phyloP scores from a whole-genome alignment of 2,113 vertebrate species.

The Neogobius melanostomus region DNA sequence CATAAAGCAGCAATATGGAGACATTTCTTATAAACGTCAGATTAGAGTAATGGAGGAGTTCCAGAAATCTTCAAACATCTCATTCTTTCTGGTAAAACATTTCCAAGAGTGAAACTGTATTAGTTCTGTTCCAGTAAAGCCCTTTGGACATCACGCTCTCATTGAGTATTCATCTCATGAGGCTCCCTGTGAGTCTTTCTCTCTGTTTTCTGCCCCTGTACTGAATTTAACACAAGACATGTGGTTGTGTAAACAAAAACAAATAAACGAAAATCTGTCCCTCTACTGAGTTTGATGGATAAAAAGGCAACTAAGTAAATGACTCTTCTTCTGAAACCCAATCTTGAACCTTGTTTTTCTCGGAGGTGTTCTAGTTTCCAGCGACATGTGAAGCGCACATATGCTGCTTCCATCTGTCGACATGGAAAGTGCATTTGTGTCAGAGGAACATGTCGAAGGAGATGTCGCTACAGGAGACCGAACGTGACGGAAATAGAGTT shows the following conservation, averaged over 20 bases:
- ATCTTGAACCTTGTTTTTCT: too few species aligned
- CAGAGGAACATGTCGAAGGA: background rate
- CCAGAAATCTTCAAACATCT: background rate
- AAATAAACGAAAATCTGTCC: too few species aligned
- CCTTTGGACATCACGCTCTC: background rate
- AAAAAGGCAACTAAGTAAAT: too few species aligned
- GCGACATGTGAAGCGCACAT: constrained; percentile 18
- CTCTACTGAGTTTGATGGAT: too few species aligned
- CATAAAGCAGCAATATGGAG: background rate
- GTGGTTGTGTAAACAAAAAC: too few species aligned
- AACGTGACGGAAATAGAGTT: background rate
- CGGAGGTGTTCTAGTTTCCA: background rate
- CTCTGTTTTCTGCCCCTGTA: background rate
- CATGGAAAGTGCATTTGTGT: background rate
- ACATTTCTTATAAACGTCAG: background rate
- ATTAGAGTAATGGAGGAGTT: background rate
- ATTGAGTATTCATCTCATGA: constrained; percentile 36
- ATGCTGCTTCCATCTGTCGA: constrained; percentile 25
- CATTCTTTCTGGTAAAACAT: background rate
- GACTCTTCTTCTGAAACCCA: too few species aligned
- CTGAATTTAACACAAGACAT: too few species aligned
- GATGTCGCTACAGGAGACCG: background rate
- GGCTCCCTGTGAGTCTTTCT: constrained; percentile 12
- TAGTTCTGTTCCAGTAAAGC: background rate
- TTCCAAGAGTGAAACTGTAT: background rate